Percentiles rank a stretch among this genome's conserved stretches.
phyloP scores from a whole-genome alignment of 1,140 invertebrate genomes.

The Pogonomyrmex californicus region DNA sequence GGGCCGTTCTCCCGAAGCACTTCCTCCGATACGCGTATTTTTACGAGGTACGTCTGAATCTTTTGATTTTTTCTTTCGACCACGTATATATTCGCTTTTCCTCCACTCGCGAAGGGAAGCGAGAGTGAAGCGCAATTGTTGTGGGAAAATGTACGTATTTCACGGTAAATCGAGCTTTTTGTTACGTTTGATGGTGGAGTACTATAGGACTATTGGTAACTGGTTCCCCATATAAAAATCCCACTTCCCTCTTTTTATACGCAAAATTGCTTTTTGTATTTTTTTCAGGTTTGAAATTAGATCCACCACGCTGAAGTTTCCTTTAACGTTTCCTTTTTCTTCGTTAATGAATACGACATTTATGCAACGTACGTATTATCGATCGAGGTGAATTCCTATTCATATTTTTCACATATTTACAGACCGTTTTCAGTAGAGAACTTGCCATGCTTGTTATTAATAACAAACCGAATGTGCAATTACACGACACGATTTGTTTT shows the following conservation, averaged over 20 bases:
- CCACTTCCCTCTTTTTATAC: neutral
- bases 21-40: neutral
- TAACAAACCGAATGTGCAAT: neutral
- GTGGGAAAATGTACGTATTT: neutral
- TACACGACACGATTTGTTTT: neutral
- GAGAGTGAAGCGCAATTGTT: conserved; percentile 2
- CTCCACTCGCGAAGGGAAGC: neutral
- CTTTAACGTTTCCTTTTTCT: neutral
- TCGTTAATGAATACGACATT: conserved; percentile 20
- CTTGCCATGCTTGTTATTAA: neutral
- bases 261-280: neutral
- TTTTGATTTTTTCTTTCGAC: conserved; percentile 9
- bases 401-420: neutral
- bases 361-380: neutral
- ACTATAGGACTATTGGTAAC: neutral
- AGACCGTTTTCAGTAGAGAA: neutral
- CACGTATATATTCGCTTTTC: neutral
- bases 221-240: neutral
- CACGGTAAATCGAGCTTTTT: neutral
- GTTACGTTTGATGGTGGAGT: neutral
- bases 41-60: neutral
- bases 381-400: neutral
- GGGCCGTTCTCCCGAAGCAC: neutral
- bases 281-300: conserved; percentile 2
- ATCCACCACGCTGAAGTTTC: neutral